A percentile compares a stretch with the other conserved stretches of the same genome.
These are phyloP conservation scores for Drosophila nannoptera DNA, from an alignment of 1,140 invertebrate genomes.

Conservation along the genomic window DNA sequence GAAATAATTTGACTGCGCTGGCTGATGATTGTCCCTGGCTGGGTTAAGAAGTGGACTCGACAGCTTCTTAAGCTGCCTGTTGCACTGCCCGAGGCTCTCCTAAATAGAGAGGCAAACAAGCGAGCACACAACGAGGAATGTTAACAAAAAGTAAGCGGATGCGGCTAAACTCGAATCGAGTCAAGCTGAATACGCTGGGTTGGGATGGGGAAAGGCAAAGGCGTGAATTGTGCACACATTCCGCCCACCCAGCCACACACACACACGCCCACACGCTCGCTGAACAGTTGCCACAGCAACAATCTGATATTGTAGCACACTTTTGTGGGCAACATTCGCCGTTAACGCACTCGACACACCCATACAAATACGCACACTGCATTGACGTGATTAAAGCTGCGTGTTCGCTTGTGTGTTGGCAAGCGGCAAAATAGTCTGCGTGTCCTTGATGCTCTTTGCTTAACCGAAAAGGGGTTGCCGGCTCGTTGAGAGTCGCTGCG, in stretches of 20 bases:
- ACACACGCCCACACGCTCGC: neutral
- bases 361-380: conserved; percentile 1
- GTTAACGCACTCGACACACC: conserved; percentile 20
- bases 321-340: conserved; percentile 43
- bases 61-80: neutral
- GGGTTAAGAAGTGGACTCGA: no score
- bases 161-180: conserved; percentile 6
- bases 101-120: no score
- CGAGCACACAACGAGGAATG: neutral
- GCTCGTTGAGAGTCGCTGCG: conserved; percentile 37
- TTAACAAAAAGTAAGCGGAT: conserved; percentile 8
- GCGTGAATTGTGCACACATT: neutral
- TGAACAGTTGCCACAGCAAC: conserved; percentile 29
- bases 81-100: neutral
- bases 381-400: conserved; percentile 27
- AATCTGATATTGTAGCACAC: conserved; percentile 45
- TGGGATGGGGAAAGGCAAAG: neutral
- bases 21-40: no score
- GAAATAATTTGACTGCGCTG: no score
- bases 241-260: neutral
- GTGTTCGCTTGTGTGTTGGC: neutral
- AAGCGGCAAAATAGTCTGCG: no score
- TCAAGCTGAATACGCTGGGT: neutral
- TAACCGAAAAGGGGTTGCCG: conserved; percentile 13
- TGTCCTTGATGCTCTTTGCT: conserved; percentile 8